Evolutionary conservation across 2,888 invertebrate genomes (phyloP).

Genomic region (Allygus modestus): DNA sequence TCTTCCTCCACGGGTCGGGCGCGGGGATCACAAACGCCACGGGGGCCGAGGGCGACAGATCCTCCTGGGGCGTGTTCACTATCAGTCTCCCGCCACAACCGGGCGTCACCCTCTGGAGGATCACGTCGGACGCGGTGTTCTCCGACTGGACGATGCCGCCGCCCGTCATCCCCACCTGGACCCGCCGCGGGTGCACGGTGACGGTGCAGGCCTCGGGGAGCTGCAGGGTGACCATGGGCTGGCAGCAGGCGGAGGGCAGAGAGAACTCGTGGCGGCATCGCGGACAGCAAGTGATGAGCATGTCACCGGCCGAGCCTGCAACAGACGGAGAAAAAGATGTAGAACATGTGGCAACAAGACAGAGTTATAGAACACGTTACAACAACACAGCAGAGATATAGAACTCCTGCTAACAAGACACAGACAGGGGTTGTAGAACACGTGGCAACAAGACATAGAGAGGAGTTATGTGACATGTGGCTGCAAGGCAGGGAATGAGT

Average conservation of each 20-base stretch:
- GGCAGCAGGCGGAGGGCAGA: constrained; percentile 31
- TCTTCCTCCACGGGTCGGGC: constrained; percentile 31
- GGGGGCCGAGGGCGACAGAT: constrained; percentile 69
- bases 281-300: constrained; percentile 80
- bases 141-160: constrained; percentile 44
- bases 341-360: neutral
- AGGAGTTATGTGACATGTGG: too few species aligned
- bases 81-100: constrained; percentile 41
- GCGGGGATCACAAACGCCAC: constrained; percentile 69
- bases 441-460: neutral
- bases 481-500: too few species aligned
- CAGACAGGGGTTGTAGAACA: too few species aligned
- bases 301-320: constrained; percentile 63
- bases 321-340: too few species aligned
- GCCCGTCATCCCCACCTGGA: constrained; percentile 33
- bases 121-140: neutral
- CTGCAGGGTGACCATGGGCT: constrained; percentile 66
- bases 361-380: too few species aligned
- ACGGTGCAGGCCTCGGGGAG: constrained; percentile 71
- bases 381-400: too few species aligned
- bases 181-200: constrained; percentile 67
- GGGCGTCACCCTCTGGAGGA: constrained; percentile 61
- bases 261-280: constrained; percentile 83
- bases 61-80: constrained; percentile 60
- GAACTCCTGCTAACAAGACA: neutral